phyloP scores from a whole-genome alignment of 2,888 invertebrate species.

The Stenchaetothrips biformis region DNA sequence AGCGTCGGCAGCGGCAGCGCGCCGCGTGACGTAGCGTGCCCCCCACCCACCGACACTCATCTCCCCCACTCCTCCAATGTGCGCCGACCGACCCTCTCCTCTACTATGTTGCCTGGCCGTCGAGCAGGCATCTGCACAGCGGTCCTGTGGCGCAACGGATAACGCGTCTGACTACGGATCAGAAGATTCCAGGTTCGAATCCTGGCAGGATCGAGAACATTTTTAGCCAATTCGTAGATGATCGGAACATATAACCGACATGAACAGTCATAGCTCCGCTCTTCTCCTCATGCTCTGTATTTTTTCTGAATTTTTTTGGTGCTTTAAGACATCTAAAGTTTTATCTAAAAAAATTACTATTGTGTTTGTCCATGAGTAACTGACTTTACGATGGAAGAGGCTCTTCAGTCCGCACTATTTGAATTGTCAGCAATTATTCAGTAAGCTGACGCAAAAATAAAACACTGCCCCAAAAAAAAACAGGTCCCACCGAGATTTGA shows the following conservation, averaged over 20 bases:
- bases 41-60: neutral
- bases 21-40: neutral
- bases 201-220: slow-evolving; percentile 39
- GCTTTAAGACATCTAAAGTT: neutral
- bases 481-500: slow-evolving; percentile 39
- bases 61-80: neutral
- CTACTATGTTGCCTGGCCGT: neutral
- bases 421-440: no score
- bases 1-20: neutral
- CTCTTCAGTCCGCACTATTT: no score
- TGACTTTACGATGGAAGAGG: no score
- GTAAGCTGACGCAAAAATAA: no score
- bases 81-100: neutral
- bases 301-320: neutral
- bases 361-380: neutral
- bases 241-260: no score
- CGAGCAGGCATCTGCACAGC: neutral
- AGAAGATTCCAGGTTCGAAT: slow-evolving; percentile 44
- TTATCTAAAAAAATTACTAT: neutral
- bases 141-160: slow-evolving; percentile 42
- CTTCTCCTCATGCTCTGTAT: no score
- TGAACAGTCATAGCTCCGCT: no score
- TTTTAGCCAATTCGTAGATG: no score
- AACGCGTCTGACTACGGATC: slow-evolving; percentile 44
- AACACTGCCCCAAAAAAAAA: neutral